Percentiles rank a stretch among this genome's conserved stretches.
Conservation (phyloP, 2,888 invertebrate species). For the Xanthostigma xanthostigma region DNA sequence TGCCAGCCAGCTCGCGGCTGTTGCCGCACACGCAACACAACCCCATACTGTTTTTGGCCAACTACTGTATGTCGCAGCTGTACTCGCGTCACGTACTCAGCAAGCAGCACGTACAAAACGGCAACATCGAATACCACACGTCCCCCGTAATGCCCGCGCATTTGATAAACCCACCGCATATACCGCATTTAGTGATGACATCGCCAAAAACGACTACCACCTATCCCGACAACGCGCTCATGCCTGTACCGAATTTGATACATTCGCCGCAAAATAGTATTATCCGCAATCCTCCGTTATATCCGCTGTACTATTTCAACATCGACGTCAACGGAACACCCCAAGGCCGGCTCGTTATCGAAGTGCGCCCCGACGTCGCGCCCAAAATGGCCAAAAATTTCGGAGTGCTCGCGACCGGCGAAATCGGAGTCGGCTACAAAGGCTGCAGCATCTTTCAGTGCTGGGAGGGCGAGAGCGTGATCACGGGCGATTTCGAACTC, state of each 20-base stretch:
- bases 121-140: constrained; percentile 29
- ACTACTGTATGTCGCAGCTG: constrained; percentile 61
- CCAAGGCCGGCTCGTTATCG: constrained; percentile 58
- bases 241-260: constrained; percentile 25
- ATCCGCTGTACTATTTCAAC: constrained; percentile 62
- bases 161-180: constrained; percentile 18
- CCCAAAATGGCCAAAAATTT: constrained; percentile 74
- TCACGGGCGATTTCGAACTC: constrained; percentile 66
- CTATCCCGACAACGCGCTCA: constrained; percentile 25
- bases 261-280: constrained; percentile 35
- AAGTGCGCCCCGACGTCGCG: constrained; percentile 61
- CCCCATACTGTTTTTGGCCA: constrained; percentile 55
- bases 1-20: constrained; percentile 24
- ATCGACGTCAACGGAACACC: constrained; percentile 56
- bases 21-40: constrained; percentile 37
- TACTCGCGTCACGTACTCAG: constrained; percentile 48
- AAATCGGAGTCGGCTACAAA: constrained; percentile 60
- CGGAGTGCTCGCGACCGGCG: constrained; percentile 52
- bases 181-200: constrained; percentile 23
- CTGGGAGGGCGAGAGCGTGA: constrained; percentile 69
- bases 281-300: constrained; percentile 37
- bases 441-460: constrained; percentile 71
- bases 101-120: constrained; percentile 39
- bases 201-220: constrained; percentile 24
- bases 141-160: constrained; percentile 26